phyloP scores from a whole-genome alignment of 2,888 invertebrate genomes.

The Eilema sororculum region DNA sequence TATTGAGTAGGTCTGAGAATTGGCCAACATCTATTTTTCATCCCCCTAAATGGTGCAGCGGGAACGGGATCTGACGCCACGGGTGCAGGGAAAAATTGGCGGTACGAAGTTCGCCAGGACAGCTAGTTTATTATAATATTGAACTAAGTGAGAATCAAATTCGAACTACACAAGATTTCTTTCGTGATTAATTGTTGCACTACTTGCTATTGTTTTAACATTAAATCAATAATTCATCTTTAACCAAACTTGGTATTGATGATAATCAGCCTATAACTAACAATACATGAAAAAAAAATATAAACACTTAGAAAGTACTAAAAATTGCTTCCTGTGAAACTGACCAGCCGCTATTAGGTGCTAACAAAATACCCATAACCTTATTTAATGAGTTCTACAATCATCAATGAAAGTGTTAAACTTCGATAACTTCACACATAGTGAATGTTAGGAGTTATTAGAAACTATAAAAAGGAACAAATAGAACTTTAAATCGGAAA shows the following conservation, averaged over 20 bases:
- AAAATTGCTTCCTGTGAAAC: constrained; percentile 2
- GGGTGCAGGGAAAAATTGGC: no score
- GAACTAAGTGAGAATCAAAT: not conserved
- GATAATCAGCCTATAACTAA: not conserved
- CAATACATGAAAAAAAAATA: not conserved
- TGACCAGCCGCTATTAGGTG: constrained; percentile 22
- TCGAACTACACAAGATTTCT: not conserved
- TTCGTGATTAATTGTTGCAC: not conserved
- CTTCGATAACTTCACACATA: constrained; percentile 53
- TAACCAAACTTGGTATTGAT: not conserved
- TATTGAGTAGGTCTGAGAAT: no score
- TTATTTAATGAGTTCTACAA: constrained; percentile 35
- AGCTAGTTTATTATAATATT: no score
- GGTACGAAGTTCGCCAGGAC: no score
- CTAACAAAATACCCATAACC: constrained; percentile 28
- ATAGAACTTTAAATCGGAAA: not conserved
- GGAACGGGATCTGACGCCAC: no score
- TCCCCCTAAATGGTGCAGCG: no score
- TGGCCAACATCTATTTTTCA: no score
- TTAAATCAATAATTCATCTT: not conserved
- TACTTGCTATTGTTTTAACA: not conserved
- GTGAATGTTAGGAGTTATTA: constrained; percentile 53
- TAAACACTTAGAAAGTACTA: not conserved
- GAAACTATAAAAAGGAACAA: constrained; percentile 17
- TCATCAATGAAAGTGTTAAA: constrained; percentile 62